A percentile compares a stretch with the other conserved stretches of the same genome.
Conservation (phyloP, 1,140 invertebrate species). For the Platyura marginata region DNA sequence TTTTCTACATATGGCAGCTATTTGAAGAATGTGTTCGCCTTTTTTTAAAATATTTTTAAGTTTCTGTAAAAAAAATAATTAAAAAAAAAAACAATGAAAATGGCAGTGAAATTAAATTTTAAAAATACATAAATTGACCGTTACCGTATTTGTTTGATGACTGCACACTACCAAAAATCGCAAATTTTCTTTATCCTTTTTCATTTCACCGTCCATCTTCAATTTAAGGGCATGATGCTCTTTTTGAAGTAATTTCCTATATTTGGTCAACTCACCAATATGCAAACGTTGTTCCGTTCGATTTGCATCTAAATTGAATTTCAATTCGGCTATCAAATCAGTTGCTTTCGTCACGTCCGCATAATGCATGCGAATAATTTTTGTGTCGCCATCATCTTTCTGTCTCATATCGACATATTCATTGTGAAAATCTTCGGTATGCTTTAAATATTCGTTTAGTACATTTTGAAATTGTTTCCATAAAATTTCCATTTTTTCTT, state of each 20-base stretch:
- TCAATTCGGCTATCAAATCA: slow-evolving; percentile 13
- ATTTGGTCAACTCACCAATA: slow-evolving; percentile 11
- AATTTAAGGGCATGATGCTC: slow-evolving; percentile 11
- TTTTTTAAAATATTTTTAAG: slow-evolving; percentile 20
- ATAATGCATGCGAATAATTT: slow-evolving; percentile 13
- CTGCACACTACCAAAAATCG: slow-evolving; percentile 17
- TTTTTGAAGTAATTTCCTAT: slow-evolving; percentile 13
- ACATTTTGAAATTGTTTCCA: slow-evolving; percentile 21
- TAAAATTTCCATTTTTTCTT: slow-evolving; percentile 16
- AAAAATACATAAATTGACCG: background rate
- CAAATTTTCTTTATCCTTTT: slow-evolving; percentile 9
- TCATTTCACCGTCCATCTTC: slow-evolving; percentile 11
- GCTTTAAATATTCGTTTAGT: slow-evolving; percentile 16
- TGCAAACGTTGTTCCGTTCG: slow-evolving; percentile 13
- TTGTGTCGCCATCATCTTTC: slow-evolving; percentile 17
- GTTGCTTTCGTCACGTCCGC: slow-evolving; percentile 16
- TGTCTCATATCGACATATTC: slow-evolving; percentile 23
- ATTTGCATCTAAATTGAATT: slow-evolving; percentile 13
- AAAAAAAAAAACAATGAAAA: background rate
- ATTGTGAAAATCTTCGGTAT: slow-evolving; percentile 19
- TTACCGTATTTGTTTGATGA: slow-evolving; percentile 12
- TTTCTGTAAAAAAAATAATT: slow-evolving; percentile 4
- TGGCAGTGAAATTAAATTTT: background rate
- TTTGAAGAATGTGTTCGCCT: slow-evolving; percentile 29
- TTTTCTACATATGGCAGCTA: slow-evolving; percentile 32